Evolutionary conservation across 2,888 invertebrate genomes (phyloP), one percentile per base, ranked within the genome.

Genomic region (Epinotia demarniana): DNA sequence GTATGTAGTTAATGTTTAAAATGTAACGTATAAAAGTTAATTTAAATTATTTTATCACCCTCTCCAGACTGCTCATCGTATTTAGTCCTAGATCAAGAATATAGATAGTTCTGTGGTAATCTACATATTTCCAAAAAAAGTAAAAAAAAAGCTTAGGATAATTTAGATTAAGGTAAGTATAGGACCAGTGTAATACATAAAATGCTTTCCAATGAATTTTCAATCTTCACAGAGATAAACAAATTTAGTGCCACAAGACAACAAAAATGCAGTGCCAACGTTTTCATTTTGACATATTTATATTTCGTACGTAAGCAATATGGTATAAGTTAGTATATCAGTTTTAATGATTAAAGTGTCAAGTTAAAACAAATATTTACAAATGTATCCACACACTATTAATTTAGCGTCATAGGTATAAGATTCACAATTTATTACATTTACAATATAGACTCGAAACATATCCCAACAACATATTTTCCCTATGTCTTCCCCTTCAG

Each of bases 31-130:
- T 88, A 85, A 87, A 83, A 85, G 81, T 90, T 90, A 82, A 85
- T 90, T 92, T 90, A 80, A 86, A 88, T 89, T 89, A 89, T 89
- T 90, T 92, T 85, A 92, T 90, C 83, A 87, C 94, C 93, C 93
- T 93, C 93, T 93, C 94, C 91, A 88, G 92, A 93, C 92, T 92
- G 93, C 92, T 92, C 92, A 90, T 89, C 87, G 87, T 92, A 89
- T 87, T 90, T 92, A 92, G 91, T 86, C 81, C 87, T 93, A 93
- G 92, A 87, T 89, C 81, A 84, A 88, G 84, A 85, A 81, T 90
- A 88, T 91, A 87, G 87, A 86, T 89, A 91, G 90, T 89, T 86
- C 88, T 89, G 89, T 89, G 89, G 89, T 93, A 92, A 90, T 89
- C 86, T 81, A 90, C 86, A 89, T 90, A 91, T 91, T 90, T 89